A percentile compares a stretch with the other conserved stretches of the same genome.
Evolutionary conservation across 2,113 vertebrate genomes (phyloP).

Genomic region (Sinocyclocheilus anshuiensis): DNA sequence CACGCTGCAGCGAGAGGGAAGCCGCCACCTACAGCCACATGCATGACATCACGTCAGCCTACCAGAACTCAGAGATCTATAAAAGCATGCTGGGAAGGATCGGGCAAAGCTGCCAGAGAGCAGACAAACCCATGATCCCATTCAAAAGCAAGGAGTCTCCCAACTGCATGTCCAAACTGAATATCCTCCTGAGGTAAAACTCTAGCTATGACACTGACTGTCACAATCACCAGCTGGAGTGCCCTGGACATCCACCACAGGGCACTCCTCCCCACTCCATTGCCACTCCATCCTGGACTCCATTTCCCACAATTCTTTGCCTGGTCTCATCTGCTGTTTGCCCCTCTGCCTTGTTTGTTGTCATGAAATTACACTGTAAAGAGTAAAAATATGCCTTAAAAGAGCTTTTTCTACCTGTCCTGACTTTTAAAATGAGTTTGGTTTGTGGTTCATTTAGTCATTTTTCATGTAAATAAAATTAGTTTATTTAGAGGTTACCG

Average conservation of each 20-base stretch:
- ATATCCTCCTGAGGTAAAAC: no score
- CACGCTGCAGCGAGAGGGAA: conserved; percentile 85
- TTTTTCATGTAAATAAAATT: neutral
- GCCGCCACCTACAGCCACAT: conserved; percentile 86
- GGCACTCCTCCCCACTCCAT: no score
- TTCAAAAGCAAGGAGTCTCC: no score
- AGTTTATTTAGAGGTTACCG: neutral
- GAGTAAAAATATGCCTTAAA: neutral
- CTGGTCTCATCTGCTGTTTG: no score
- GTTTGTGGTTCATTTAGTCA: no score
- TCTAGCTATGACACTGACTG: neutral
- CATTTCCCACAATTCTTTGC: no score
- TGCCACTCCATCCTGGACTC: no score
- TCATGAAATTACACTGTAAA: neutral
- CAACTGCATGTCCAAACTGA: no score
- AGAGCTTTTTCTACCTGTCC: neutral
- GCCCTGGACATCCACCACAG: no score
- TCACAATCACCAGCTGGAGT: no score
- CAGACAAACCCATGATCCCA: no score
- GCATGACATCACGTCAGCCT: conserved; percentile 82
- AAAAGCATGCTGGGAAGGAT: conserved; percentile 74
- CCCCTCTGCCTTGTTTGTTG: no score
- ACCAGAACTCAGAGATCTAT: conserved; percentile 80
- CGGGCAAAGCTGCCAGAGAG: conserved; percentile 70
- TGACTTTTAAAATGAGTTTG: neutral